phyloP scores from a whole-genome alignment of 2,797 vertebrate genomes.

The Acrossocheilus fasciatus region DNA sequence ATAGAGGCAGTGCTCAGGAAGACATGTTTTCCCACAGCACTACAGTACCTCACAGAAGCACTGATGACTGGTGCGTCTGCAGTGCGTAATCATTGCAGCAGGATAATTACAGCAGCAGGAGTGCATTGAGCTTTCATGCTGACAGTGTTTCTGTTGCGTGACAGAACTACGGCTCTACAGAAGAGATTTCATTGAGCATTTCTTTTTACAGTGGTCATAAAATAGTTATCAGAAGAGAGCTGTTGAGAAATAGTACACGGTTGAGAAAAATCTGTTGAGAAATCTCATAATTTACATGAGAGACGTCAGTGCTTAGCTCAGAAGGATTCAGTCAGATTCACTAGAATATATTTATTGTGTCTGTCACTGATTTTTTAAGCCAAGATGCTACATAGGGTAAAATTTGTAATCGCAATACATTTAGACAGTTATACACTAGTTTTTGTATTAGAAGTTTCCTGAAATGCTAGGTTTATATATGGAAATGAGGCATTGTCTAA shows the following conservation, averaged over 20 bases:
- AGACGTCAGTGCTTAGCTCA: neutral
- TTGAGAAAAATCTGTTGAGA: neutral
- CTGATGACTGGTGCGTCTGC: slow-evolving; percentile 4
- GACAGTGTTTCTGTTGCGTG: neutral
- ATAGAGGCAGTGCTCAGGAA: neutral
- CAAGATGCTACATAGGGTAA: neutral
- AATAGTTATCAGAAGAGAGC: slow-evolving; percentile 7
- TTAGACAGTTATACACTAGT: neutral
- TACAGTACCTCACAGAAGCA: neutral
- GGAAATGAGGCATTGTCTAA: neutral
- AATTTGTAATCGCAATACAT: neutral
- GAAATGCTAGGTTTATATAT: neutral
- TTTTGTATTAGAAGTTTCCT: neutral
- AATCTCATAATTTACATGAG: neutral
- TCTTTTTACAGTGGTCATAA: neutral
- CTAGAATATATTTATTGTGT: neutral
- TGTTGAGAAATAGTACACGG: neutral
- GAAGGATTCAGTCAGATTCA: neutral
- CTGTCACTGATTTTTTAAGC: neutral
- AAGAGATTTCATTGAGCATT: neutral
- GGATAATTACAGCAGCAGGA: slow-evolving; percentile 5
- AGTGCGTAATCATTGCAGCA: slow-evolving; percentile 1
- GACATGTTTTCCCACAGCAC: neutral
- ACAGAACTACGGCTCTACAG: neutral
- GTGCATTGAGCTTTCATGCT: neutral